These are phyloP conservation scores for Tupaia chinensis DNA, from an alignment of 2,113 vertebrate genomes.

Conservation along the genomic window DNA sequence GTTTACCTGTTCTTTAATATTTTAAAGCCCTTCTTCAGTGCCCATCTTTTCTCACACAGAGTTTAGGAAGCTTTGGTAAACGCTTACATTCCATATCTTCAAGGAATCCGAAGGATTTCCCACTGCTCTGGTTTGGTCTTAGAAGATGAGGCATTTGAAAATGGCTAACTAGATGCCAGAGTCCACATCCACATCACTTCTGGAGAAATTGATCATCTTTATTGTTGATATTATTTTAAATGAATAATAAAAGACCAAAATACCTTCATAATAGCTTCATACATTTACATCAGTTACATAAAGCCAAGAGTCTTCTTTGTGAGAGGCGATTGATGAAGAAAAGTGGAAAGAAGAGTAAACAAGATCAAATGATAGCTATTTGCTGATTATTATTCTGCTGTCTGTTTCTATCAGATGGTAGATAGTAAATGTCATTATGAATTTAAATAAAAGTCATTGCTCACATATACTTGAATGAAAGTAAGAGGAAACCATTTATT, in stretches of 20 bases:
- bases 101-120: neutral
- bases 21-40: conserved; percentile 61
- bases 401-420: conserved; percentile 76
- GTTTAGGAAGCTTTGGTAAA: conserved; percentile 53
- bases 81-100: conserved; percentile 35
- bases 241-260: conserved; percentile 69
- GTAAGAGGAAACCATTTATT: conserved; percentile 65
- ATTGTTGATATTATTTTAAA: conserved; percentile 75
- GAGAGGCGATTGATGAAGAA: conserved; percentile 80
- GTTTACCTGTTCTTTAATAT: conserved; percentile 74
- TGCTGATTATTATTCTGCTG: conserved; percentile 78
- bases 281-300: conserved; percentile 73
- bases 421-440: conserved; percentile 72
- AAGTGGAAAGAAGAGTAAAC: conserved; percentile 73
- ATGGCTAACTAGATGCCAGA: neutral
- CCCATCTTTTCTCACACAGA: neutral
- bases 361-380: conserved; percentile 72
- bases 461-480: conserved; percentile 69
- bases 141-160: conserved; percentile 30
- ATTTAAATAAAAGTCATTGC: conserved; percentile 82
- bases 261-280: conserved; percentile 68
- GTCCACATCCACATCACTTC: neutral
- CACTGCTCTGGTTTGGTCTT: neutral
- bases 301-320: conserved; percentile 43
- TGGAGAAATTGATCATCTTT: conserved; percentile 24